Conservation (phyloP, 1,140 invertebrate species). For the Lysiphlebus fabarum region DNA sequence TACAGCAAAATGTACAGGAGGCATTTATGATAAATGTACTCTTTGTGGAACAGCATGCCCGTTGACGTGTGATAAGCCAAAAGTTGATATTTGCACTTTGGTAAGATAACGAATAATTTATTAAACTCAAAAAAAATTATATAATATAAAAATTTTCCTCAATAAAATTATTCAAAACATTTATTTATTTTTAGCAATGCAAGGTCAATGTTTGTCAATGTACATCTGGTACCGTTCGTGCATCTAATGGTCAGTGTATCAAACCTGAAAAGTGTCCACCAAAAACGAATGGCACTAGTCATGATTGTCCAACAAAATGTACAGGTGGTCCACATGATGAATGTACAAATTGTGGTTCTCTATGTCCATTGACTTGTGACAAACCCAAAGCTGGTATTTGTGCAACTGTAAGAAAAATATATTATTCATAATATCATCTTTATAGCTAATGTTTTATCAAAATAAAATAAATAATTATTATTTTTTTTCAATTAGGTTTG, state of each 20-base stretch:
- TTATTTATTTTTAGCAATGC: neutral
- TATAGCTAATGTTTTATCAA: neutral
- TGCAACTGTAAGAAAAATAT: neutral
- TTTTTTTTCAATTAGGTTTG: neutral
- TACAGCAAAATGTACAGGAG: slow-evolving; percentile 7
- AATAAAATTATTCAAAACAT: neutral
- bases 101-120: neutral
- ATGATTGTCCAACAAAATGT: too few species aligned
- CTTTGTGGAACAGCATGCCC: slow-evolving; percentile 11
- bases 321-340: slow-evolving; percentile 9
- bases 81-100: neutral
- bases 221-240: neutral
- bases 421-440: neutral
- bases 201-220: neutral
- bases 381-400: neutral
- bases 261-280: neutral
- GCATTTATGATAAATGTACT: slow-evolving; percentile 6
- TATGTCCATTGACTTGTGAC: slow-evolving; percentile 4
- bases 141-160: too few species aligned
- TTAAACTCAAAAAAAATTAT: too few species aligned
- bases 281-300: neutral
- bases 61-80: neutral
- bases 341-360: slow-evolving; percentile 8
- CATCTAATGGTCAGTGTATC: neutral
- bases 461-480: neutral